Percentiles rank a stretch among this genome's conserved stretches.
Evolutionary conservation across 2,797 vertebrate genomes (phyloP).

Genomic region (Onychomys leucogaster): DNA sequence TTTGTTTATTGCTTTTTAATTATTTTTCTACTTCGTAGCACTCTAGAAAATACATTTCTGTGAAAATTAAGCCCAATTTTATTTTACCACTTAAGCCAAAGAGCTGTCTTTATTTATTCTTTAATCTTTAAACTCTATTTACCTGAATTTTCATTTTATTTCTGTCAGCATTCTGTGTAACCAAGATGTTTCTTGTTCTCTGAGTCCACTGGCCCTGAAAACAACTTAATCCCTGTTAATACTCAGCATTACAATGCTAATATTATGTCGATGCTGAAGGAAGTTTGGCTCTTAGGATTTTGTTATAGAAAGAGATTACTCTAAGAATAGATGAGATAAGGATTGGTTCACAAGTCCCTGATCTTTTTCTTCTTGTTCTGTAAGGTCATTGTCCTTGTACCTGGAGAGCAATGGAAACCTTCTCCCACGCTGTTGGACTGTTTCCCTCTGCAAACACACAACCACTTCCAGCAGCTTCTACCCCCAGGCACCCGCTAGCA

Average conservation of each 20-base stretch:
- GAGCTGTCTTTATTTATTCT: constrained; percentile 51
- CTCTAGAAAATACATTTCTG: neutral
- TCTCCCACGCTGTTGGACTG: neutral
- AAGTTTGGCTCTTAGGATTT: constrained; percentile 47
- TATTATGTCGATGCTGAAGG: constrained; percentile 54
- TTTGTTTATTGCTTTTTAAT: constrained; percentile 1
- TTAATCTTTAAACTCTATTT: constrained; percentile 71
- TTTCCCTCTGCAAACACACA: constrained; percentile 45
- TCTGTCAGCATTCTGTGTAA: constrained; percentile 71
- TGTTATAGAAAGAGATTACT: constrained; percentile 38
- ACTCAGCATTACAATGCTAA: constrained; percentile 65
- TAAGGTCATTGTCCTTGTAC: constrained; percentile 26
- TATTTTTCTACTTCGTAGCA: constrained; percentile 56
- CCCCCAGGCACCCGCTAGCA: neutral
- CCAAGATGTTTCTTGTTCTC: constrained; percentile 58
- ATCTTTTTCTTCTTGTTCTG: constrained; percentile 35
- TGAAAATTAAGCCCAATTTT: neutral
- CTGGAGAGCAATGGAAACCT: constrained; percentile 36
- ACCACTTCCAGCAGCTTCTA: constrained; percentile 5
- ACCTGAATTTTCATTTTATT: constrained; percentile 74
- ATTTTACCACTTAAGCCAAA: constrained; percentile 65
- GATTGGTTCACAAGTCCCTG: constrained; percentile 51
- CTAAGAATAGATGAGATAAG: constrained; percentile 17
- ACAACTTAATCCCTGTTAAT: constrained; percentile 73
- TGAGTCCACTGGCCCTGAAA: constrained; percentile 64